A percentile compares a stretch with the other conserved stretches of the same genome.
phyloP scores from a whole-genome alignment of 2,888 invertebrate genomes.

The Lottia gigantea region DNA sequence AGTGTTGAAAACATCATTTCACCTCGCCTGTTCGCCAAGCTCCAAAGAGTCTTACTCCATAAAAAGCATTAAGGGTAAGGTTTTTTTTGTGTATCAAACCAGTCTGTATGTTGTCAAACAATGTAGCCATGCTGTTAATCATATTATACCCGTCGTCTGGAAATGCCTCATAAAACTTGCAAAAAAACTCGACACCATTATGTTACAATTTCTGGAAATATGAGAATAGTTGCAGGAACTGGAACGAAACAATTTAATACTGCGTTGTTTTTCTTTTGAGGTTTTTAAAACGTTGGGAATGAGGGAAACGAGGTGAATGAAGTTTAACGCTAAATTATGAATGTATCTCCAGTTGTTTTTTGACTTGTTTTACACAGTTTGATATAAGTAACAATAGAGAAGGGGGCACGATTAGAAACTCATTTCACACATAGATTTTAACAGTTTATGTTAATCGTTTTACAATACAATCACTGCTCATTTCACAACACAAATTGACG shows the following conservation, averaged over 20 bases:
- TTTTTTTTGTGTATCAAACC: neutral
- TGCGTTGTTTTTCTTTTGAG: neutral
- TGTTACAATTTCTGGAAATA: slow-evolving; percentile 1
- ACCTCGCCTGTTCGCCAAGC: too few relatives aligned
- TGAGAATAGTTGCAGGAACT: neutral
- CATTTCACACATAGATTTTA: slow-evolving; percentile 7
- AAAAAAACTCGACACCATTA: slow-evolving; percentile 5
- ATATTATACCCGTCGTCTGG: neutral
- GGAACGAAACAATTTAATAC: slow-evolving; percentile 14
- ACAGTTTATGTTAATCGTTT: slow-evolving; percentile 4
- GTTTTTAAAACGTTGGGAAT: slow-evolving; percentile 1
- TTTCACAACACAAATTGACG: too few relatives aligned
- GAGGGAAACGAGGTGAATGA: neutral
- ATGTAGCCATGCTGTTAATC: neutral
- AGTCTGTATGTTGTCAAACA: slow-evolving; percentile 1
- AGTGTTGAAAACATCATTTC: too few relatives aligned
- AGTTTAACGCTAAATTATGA: slow-evolving; percentile 6
- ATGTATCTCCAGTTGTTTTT: slow-evolving; percentile 8
- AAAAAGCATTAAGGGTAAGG: neutral
- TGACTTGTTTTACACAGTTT: slow-evolving; percentile 7
- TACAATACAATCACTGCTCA: neutral
- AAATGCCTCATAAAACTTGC: slow-evolving; percentile 3
- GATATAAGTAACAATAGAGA: slow-evolving; percentile 11
- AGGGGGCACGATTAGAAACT: slow-evolving; percentile 11
- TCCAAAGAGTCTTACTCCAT: neutral